phyloP scores from a whole-genome alignment of 2,797 vertebrate genomes.

The Lithobates pipiens region DNA sequence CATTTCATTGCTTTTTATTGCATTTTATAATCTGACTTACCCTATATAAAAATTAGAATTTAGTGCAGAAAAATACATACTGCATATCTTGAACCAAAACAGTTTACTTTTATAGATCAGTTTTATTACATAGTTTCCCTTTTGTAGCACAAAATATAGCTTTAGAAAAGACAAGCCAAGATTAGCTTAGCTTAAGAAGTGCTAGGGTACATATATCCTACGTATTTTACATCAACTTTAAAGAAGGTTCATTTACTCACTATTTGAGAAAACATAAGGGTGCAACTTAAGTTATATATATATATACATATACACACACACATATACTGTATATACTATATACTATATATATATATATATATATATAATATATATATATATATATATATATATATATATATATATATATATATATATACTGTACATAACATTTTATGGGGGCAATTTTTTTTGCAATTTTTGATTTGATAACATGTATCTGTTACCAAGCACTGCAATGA shows the following conservation, averaged over 20 bases:
- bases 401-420: too few relatives aligned
- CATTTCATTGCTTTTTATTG: conserved; percentile 43
- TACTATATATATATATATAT: too few relatives aligned
- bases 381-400: too few relatives aligned
- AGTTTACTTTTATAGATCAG: neutral
- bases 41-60: conserved; percentile 17
- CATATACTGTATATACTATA: too few relatives aligned
- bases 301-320: too few relatives aligned
- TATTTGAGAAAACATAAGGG: too few relatives aligned
- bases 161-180: neutral
- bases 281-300: neutral
- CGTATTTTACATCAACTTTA: neutral
- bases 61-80: conserved; percentile 7
- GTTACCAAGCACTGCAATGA: too few relatives aligned
- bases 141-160: neutral
- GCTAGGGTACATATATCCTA: neutral
- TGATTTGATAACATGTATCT: too few relatives aligned
- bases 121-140: neutral
- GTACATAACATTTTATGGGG: too few relatives aligned
- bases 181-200: neutral
- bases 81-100: neutral
- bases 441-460: too few relatives aligned
- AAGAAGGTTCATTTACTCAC: neutral
- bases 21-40: conserved; percentile 25
- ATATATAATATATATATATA: too few relatives aligned